These are phyloP conservation scores for Brachionus calyciflorus DNA, from an alignment of 1,140 invertebrate genomes.

Conservation along the genomic window DNA sequence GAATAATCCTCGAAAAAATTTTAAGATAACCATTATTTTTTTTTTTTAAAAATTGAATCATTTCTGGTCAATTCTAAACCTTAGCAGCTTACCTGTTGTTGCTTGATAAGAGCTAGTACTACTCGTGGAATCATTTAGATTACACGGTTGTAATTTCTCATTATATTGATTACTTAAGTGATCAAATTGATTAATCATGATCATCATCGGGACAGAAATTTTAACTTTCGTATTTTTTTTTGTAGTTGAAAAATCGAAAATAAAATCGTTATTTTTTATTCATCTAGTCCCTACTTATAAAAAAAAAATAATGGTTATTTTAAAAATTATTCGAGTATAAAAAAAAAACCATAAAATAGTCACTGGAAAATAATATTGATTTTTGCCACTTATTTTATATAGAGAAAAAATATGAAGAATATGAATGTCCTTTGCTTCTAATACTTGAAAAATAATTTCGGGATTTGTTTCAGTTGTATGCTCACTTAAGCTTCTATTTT, in stretches of 20 bases:
- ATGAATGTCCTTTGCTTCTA: conserved; percentile 21
- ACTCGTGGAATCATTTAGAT: not conserved
- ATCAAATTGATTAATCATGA: conserved; percentile 5
- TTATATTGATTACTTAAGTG: not conserved
- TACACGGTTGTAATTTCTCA: not conserved
- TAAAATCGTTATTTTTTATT: not conserved
- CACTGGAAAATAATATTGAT: not conserved
- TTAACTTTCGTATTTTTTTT: not conserved
- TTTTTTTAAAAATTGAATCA: conserved; percentile 43
- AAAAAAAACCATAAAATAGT: not conserved
- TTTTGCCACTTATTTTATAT: conserved; percentile 26
- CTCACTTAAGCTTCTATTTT: not conserved
- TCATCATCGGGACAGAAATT: not conserved
- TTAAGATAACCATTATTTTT: conserved; percentile 32
- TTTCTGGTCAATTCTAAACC: not conserved
- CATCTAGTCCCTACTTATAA: not conserved
- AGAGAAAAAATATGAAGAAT: not conserved
- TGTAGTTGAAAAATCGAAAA: too few species aligned
- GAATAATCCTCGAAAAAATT: not conserved
- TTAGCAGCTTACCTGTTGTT: not conserved
- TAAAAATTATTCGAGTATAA: conserved; percentile 28
- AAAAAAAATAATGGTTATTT: conserved; percentile 35
- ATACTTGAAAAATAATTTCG: too few species aligned
- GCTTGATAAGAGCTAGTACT: not conserved
- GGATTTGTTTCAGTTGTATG: conserved; percentile 25